These are phyloP conservation scores for Erythrocercus mccallii DNA, from an alignment of 2,113 vertebrate species.

Conservation along the genomic window DNA sequence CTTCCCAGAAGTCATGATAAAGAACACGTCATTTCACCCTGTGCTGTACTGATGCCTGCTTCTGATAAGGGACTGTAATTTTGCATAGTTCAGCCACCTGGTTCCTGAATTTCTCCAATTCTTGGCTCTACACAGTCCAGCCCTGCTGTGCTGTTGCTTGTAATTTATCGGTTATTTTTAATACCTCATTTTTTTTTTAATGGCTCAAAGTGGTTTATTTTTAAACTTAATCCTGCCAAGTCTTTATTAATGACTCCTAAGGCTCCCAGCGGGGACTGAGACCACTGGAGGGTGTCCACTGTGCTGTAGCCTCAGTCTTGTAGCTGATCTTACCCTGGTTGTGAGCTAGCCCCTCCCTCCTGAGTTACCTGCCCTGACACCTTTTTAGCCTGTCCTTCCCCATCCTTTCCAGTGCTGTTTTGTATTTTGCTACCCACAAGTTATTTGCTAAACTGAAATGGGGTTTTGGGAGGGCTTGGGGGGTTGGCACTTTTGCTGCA, in stretches of 20 bases:
- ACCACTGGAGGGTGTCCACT: not conserved
- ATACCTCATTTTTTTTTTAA: not conserved
- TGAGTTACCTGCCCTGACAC: not conserved
- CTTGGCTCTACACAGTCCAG: not conserved
- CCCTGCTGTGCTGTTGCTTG: not conserved
- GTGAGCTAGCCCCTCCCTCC: not conserved
- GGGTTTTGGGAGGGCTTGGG: not conserved
- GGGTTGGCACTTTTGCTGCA: not conserved
- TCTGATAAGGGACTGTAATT: not conserved
- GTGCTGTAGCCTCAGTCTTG: not conserved
- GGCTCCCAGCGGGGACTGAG: not conserved
- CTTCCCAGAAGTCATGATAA: not conserved
- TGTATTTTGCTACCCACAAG: not conserved
- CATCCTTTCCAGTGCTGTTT: not conserved
- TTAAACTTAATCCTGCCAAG: not conserved
- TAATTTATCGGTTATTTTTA: not conserved
- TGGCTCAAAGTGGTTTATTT: not conserved
- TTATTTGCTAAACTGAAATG: not conserved
- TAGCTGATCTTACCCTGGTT: not conserved
- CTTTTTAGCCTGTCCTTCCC: not conserved
- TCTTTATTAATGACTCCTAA: not conserved
- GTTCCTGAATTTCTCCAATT: not conserved
- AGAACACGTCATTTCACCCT: not conserved
- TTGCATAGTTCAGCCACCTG: not conserved
- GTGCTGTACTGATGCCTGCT: not conserved